phyloP scores from a whole-genome alignment of 1,140 invertebrate genomes.

The Leptonema lineaticorne region DNA sequence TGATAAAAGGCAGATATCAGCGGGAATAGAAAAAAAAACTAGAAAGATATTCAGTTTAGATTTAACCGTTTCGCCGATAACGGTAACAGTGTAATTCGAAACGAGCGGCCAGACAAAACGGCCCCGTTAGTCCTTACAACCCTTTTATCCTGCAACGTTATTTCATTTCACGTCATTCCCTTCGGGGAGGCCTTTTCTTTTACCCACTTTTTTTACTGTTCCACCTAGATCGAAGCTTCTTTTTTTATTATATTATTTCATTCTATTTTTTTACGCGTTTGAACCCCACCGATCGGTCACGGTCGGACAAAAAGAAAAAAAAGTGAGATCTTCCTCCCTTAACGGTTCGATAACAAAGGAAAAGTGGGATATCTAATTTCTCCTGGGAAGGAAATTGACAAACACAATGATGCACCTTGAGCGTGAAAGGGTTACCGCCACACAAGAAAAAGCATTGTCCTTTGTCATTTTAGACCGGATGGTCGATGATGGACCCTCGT shows the following conservation, averaged over 20 bases:
- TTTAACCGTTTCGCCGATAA: not conserved
- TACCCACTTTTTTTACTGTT: not conserved
- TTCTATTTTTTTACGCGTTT: no score
- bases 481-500: conserved; percentile 1
- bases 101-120: conserved; percentile 19
- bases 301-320: conserved; percentile 18
- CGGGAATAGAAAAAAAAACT: not conserved
- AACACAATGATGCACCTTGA: conserved; percentile 36
- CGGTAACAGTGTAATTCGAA: conserved; percentile 31
- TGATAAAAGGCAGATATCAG: no score
- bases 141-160: conserved; percentile 34
- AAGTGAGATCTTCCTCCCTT: conserved; percentile 32
- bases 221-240: not conserved
- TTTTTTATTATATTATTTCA: no score
- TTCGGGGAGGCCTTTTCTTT: not conserved
- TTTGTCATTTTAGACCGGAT: not conserved
- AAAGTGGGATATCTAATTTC: conserved; percentile 41
- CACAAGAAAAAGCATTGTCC: not conserved
- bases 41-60: not conserved
- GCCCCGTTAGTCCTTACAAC: conserved; percentile 34
- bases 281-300: no score
- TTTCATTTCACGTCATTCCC: conserved; percentile 29
- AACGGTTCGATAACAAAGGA: conserved; percentile 38
- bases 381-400: conserved; percentile 39
- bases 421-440: conserved; percentile 18